Conservation (phyloP, 2,797 vertebrate genomes). For the Pitangus sulphuratus region DNA sequence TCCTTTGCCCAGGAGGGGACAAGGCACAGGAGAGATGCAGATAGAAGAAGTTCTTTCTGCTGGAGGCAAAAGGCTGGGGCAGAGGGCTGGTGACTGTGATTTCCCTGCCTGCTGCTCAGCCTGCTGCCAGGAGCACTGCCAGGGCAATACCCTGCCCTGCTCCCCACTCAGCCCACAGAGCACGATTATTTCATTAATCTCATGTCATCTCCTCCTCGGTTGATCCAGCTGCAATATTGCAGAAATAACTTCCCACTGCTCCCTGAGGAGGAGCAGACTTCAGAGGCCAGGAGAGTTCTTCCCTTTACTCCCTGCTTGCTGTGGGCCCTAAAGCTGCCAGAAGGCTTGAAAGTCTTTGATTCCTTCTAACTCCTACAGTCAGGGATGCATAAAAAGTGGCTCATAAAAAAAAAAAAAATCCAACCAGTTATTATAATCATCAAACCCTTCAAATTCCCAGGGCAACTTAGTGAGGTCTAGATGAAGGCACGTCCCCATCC, state of each 20-base stretch:
- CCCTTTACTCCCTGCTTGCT: not conserved
- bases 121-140: not conserved
- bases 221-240: constrained; percentile 27
- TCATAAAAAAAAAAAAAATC: not conserved
- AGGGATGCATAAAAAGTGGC: constrained; percentile 34
- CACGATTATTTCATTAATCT: not conserved
- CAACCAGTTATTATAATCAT: constrained; percentile 24
- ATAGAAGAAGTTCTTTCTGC: not conserved
- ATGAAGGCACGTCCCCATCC: not conserved
- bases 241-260: constrained; percentile 18
- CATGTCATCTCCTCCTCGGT: not conserved
- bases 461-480: not conserved
- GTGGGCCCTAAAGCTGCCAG: constrained; percentile 1
- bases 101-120: not conserved
- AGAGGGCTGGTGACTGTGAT: rapidly evolving
- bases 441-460: constrained; percentile 39
- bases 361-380: constrained; percentile 10
- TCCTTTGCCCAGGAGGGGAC: not conserved
- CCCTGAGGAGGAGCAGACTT: not conserved
- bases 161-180: not conserved
- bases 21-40: not conserved
- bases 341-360: constrained; percentile 18
- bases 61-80: not conserved
- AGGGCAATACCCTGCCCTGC: not conserved
- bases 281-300: constrained; percentile 6